Base-by-base conservation (phyloP, 2,113 vertebrate genomes). In the Morone chrysops region DNA sequence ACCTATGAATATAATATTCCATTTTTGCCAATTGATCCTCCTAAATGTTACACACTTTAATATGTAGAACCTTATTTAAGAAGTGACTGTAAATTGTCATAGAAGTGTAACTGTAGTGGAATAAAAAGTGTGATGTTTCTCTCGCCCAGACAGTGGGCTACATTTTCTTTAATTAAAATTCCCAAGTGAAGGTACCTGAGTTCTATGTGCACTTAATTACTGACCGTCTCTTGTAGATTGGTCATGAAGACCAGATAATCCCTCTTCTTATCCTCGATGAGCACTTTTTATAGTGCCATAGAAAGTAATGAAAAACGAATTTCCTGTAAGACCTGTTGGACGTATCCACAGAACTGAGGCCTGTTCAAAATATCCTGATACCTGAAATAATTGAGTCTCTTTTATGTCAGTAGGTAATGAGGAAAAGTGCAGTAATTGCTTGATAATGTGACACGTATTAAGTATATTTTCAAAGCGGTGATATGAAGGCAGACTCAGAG, bases 381-480 rank as follows among this genome's bases (percentile, higher is more conserved):
- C 65, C 53, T 80, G 61, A 74, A 82, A 54, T 82, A 80, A 80
- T 47, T 6, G 14, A 31, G 53, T 66, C 20, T 0, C 14, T 66
- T 78, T 81, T 4, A 67, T 74, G 63, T 80, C 72, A 7, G 22
- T 18, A 2, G 6, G 17, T 60, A 78, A 78, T 61, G 59, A 78
- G 75, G 72, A 4, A 13, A 48, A 40, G 41, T 11, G 45, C 18
- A 8, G 48, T 61, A 76, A 71, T 18, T 12, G 47, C 62, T 68
- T 31, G 56, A 66, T 81, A 69, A 75, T 71, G 70, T 84, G 84
- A 79, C 82, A 82, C 74, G 62, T 50, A 57, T 62, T 54, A 62
- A 68, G 60, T 1, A 1, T 3, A 40, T 70, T 73, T 71, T 41
- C 6, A 73, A 71, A 76, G 68, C 12, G 5, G 11, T 16, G 70